Evolutionary conservation across 92 coral and sea anemone species (phyloP).

Genomic region (Nematostella vectensis): DNA sequence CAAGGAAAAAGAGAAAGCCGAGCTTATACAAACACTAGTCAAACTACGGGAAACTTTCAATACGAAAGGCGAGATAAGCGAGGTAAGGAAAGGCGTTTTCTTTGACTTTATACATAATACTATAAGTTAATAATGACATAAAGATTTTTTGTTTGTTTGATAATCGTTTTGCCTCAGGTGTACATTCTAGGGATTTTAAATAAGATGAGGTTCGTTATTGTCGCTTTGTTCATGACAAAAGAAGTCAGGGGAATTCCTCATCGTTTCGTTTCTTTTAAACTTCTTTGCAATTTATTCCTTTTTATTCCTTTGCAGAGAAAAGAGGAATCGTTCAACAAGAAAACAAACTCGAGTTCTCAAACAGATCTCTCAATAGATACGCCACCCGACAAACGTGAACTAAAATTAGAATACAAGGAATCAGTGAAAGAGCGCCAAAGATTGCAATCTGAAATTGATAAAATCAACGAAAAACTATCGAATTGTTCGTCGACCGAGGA

Average conservation of each 20-base stretch:
- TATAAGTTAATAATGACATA: not conserved
- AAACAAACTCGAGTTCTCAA: conserved; percentile 44
- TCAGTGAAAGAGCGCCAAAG: conserved; percentile 41
- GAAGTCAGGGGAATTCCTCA: too few species aligned
- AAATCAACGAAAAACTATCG: conserved; percentile 50
- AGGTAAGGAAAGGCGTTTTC: conserved; percentile 2
- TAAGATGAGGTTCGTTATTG: too few species aligned
- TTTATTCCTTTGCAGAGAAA: conserved; percentile 13
- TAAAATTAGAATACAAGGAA: conserved; percentile 57
- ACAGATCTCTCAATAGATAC: conserved; percentile 46
- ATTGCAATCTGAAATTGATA: conserved; percentile 46
- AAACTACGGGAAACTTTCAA: conserved; percentile 32
- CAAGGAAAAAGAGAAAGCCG: conserved; percentile 63
- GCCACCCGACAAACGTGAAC: conserved; percentile 52
- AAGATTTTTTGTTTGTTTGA: not conserved
- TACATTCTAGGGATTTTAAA: too few species aligned
- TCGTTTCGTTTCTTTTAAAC: too few species aligned
- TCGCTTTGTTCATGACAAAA: too few species aligned
- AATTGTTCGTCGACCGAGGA: conserved; percentile 31
- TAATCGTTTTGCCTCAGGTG: not conserved
- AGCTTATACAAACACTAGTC: conserved; percentile 33
- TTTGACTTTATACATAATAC: not conserved
- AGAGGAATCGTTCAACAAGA: conserved; percentile 19
- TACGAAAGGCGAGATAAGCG: conserved; percentile 1
- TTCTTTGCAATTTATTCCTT: too few species aligned